These are phyloP conservation scores for Callosobruchus maculatus DNA, from an alignment of 2,888 invertebrate species.

Conservation along the genomic window DNA sequence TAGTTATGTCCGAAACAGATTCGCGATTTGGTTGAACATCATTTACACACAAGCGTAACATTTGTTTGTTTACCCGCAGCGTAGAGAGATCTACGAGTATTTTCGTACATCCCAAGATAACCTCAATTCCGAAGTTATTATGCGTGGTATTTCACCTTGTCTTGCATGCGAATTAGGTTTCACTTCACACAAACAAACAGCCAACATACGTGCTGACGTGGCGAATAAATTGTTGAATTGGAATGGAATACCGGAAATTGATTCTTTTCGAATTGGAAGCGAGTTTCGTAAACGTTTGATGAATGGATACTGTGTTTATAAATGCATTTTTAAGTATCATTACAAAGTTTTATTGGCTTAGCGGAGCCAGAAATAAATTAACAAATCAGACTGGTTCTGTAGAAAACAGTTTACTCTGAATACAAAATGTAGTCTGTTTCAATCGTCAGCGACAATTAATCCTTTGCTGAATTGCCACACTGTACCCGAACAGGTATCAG, in stretches of 20 bases:
- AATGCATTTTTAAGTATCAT: neutral
- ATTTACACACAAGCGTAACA: neutral
- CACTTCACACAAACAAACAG: neutral
- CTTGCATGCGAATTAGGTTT: neutral
- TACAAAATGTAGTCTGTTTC: too few species aligned
- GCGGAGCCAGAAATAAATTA: neutral
- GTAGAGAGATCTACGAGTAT: neutral
- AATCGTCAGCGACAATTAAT: too few species aligned
- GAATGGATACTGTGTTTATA: neutral
- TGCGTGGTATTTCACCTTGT: neutral
- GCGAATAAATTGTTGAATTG: neutral
- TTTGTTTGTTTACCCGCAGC: neutral
- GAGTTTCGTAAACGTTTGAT: neutral
- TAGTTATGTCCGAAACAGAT: neutral
- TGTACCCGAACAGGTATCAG: too few species aligned
- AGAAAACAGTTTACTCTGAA: too few species aligned
- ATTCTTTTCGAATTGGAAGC: neutral
- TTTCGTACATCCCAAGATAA: neutral
- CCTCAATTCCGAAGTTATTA: neutral
- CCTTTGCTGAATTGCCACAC: too few species aligned
- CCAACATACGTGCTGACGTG: neutral
- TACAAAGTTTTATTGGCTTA: neutral
- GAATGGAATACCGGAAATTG: neutral
- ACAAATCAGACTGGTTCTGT: too few species aligned
- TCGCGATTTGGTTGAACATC: neutral